Conservation (phyloP, 2,888 invertebrate genomes). For the Oasisia sp. region DNA sequence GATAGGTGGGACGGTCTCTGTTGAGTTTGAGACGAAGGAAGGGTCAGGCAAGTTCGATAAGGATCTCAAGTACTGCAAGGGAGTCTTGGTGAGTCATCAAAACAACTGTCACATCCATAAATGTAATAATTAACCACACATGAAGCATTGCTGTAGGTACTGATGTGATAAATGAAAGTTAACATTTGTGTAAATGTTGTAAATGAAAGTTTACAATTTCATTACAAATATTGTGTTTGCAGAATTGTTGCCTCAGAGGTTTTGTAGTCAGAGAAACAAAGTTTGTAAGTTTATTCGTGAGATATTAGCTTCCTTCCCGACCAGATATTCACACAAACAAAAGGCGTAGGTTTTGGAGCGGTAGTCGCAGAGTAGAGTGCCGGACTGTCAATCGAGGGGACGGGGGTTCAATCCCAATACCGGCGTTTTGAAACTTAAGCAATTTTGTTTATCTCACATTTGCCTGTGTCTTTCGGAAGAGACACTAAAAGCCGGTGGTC, state of each 20-base stretch:
- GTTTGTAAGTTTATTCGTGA: neutral
- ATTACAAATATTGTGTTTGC: neutral
- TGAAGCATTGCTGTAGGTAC: neutral
- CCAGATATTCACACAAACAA: conserved; percentile 58
- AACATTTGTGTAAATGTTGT: neutral
- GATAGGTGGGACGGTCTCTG: conserved; percentile 45
- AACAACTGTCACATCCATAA: neutral
- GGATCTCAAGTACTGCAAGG: conserved; percentile 55
- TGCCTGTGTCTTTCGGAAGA: no score
- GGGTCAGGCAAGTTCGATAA: conserved; percentile 59
- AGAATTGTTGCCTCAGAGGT: neutral
- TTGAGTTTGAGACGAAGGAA: conserved; percentile 62
- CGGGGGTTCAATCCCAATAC: no score
- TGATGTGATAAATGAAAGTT: neutral
- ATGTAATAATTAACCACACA: neutral
- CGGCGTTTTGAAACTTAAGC: no score
- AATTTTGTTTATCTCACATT: no score
- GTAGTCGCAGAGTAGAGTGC: no score
- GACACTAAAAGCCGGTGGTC: no score
- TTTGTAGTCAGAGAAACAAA: no score
- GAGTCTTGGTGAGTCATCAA: conserved; percentile 43
- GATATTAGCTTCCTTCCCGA: neutral
- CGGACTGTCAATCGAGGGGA: no score
- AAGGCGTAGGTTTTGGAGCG: no score
- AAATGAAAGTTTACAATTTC: neutral